Conservation (phyloP, 2,113 vertebrate species). For the Dasyprocta punctata region DNA sequence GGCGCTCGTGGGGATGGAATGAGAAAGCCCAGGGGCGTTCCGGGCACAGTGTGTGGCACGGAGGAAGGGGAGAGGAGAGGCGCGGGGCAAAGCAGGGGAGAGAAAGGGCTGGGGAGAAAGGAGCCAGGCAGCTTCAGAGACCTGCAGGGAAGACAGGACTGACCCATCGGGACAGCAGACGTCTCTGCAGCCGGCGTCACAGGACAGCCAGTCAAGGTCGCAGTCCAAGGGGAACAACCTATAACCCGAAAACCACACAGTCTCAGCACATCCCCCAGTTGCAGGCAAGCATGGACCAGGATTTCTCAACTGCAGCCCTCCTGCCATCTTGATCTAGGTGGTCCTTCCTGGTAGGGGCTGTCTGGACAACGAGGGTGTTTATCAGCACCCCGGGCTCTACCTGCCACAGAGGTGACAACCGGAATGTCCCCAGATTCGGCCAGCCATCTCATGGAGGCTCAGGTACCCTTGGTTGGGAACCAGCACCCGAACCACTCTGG, state of each 20-base stretch:
- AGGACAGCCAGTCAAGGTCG: not conserved
- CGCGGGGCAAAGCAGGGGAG: rapidly evolving
- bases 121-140: not conserved
- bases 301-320: rapidly evolving
- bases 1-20: not conserved
- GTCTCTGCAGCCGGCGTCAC: not conserved
- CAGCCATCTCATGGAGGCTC: not conserved
- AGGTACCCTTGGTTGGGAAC: not conserved
- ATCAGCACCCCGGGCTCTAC: not conserved
- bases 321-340: rapidly evolving
- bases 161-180: not conserved
- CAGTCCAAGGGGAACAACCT: not conserved
- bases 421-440: not conserved
- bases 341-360: not conserved
- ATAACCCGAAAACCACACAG: not conserved
- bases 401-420: not conserved
- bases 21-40: not conserved
- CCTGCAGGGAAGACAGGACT: too few relatives aligned
- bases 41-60: not conserved
- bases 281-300: rapidly evolving
- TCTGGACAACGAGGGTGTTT: rapidly evolving
- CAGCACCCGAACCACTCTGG: not conserved
- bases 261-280: not conserved
- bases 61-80: not conserved
- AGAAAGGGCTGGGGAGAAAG: not conserved